These are phyloP conservation scores for Tylochromis polylepis DNA, from an alignment of 2,113 vertebrate species.

Conservation along the genomic window DNA sequence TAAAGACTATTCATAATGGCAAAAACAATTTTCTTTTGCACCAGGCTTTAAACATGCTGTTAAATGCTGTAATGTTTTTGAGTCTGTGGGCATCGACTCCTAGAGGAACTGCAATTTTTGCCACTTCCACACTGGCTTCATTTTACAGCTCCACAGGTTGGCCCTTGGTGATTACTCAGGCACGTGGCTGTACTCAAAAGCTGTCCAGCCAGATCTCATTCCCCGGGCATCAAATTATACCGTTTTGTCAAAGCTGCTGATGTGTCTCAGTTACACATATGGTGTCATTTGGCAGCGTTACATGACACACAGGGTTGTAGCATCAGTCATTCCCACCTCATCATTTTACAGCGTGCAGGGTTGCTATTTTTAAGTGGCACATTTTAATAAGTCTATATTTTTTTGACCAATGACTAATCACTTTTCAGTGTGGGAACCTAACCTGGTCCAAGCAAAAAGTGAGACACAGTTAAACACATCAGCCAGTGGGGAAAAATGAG, in stretches of 20 bases:
- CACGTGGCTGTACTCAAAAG: neutral
- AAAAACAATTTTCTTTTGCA: neutral
- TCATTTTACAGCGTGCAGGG: neutral
- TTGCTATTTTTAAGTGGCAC: neutral
- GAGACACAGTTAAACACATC: neutral
- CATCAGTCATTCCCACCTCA: neutral
- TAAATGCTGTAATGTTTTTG: neutral
- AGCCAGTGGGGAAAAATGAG: neutral
- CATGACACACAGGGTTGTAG: neutral
- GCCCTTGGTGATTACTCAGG: neutral
- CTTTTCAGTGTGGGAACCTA: neutral
- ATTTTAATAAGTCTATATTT: neutral
- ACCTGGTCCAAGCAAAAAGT: neutral
- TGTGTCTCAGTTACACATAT: neutral
- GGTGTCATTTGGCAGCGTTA: neutral
- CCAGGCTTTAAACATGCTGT: neutral
- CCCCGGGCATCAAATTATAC: neutral
- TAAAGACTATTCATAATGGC: neutral
- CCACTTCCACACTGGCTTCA: neutral
- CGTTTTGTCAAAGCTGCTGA: neutral
- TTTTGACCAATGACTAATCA: neutral
- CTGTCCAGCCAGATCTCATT: neutral
- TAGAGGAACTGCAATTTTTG: neutral
- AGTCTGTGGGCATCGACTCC: neutral
- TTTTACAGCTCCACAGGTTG: neutral